These are phyloP conservation scores for Leptonema lineaticorne DNA, from an alignment of 1,140 invertebrate genomes.

Conservation along the genomic window DNA sequence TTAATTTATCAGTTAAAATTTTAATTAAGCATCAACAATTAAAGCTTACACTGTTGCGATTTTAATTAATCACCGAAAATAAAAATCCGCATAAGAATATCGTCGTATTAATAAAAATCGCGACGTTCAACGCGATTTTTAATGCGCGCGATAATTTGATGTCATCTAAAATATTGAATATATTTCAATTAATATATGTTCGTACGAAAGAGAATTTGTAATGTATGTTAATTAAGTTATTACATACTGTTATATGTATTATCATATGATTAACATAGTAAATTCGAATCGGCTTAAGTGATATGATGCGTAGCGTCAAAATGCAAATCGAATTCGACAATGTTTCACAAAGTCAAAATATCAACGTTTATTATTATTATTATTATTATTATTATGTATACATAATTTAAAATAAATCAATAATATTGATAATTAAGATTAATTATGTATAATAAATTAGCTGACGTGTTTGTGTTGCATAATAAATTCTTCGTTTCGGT, in stretches of 20 bases:
- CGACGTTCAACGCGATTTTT: not conserved
- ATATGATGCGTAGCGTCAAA: conserved; percentile 30
- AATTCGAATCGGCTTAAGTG: conserved; percentile 34
- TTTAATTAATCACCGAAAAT: too few relatives aligned
- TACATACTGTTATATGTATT: conserved; percentile 28
- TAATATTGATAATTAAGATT: too few relatives aligned
- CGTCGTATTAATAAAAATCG: not conserved
- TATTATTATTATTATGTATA: too few relatives aligned
- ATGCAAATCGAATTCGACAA: conserved; percentile 24
- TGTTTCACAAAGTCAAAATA: not conserved
- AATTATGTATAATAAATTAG: too few relatives aligned
- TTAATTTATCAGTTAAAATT: conserved; percentile 7
- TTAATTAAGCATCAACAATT: too few relatives aligned
- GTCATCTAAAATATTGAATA: not conserved
- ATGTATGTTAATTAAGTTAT: conserved; percentile 25
- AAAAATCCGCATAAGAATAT: too few relatives aligned
- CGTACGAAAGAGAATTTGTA: conserved; percentile 9
- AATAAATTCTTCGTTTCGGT: too few relatives aligned
- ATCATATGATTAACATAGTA: conserved; percentile 35
- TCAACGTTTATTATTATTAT: too few relatives aligned
- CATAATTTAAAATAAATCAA: too few relatives aligned
- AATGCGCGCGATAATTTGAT: not conserved
- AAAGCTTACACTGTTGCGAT: too few relatives aligned
- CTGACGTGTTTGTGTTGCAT: too few relatives aligned
- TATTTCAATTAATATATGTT: not conserved